Evolutionary conservation across 37 sponge, comb jelly and placozoan species (phyloP).

Genomic region (Halichondria panicea): DNA sequence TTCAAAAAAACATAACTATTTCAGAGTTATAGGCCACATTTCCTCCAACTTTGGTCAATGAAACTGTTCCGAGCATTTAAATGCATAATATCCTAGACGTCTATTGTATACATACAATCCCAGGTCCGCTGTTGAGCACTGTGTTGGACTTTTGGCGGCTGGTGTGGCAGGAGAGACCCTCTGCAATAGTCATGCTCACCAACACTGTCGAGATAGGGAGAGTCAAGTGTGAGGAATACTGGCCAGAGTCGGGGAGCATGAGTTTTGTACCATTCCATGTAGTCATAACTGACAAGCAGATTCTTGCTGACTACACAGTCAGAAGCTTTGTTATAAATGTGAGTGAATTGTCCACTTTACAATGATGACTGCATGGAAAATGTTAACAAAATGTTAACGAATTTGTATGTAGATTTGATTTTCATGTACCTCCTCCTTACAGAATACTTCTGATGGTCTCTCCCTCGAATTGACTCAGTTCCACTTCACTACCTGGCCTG

Average conservation of each 20-base stretch:
- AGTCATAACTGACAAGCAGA: constrained; percentile 10
- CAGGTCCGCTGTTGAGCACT: constrained; percentile 48
- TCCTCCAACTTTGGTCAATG: no score
- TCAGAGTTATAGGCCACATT: no score
- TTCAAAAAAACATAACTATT: no score
- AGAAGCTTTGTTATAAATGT: no score
- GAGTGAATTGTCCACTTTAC: no score
- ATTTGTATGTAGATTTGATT: no score
- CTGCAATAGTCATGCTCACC: no score
- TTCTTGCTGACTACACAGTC: constrained; percentile 37
- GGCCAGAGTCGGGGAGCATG: constrained; percentile 32
- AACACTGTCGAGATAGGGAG: constrained; percentile 47
- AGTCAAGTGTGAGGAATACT: constrained; percentile 69
- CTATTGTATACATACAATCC: no score
- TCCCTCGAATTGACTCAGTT: neutral
- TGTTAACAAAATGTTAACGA: no score
- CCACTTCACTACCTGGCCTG: no score
- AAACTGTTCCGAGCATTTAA: neutral
- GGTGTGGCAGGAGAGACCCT: no score
- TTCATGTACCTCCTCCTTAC: neutral
- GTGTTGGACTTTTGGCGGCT: constrained; percentile 63
- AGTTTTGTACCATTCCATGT: constrained; percentile 42
- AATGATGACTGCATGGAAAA: no score
- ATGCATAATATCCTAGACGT: neutral
- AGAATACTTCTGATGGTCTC: neutral